Evolutionary conservation across 2,113 vertebrate species (phyloP), one percentile per base, ranked within the genome.

Genomic region (Limnothrissa miodon): DNA sequence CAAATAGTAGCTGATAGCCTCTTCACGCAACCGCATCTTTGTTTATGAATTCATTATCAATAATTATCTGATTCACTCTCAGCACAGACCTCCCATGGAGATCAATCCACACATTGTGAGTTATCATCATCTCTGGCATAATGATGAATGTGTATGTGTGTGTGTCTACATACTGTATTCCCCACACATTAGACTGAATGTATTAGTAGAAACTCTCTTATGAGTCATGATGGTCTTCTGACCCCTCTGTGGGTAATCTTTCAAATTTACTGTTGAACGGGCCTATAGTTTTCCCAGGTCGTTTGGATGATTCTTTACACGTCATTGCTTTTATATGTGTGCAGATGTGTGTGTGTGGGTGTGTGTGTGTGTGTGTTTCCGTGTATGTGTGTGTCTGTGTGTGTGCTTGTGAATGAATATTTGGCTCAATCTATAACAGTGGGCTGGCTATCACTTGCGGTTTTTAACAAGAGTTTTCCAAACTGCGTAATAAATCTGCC

Each of bases 321-420:
- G n/a, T 13, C 45, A 66, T 11, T 33, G 8, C 23, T 17, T 70
- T 29, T 70, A 29, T 70, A 29, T 70, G 62, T 70, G 62, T 70
- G n/a, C n/a, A n/a, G n/a, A n/a, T n/a, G 62, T 70, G 66, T 70
- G 62, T 70, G 62, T 74, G 66, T 74, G 48, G n/a, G 33, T 39
- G 80, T 56, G 80, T 80, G 80, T 80, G 80, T 80, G 79, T 53
- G 79, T 80, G 45, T 48, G 79, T 48, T n/a, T 46, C 45, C 13
- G 79, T 46, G 79, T 48, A 45, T 46, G 79, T 80, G 78, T 45
- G 78, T 80, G 78, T 48, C 45, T 80, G 45, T 45, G 45, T 25
- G 11, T 13, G 45, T 48, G 79, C 45, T 17, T 80, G 25, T 62
- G 25, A 62, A 29, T 29, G n/a, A 62, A 29, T 62, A 62, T n/a